Base-by-base conservation (phyloP, 2,797 vertebrate genomes). In the Siniperca scherzeri region DNA sequence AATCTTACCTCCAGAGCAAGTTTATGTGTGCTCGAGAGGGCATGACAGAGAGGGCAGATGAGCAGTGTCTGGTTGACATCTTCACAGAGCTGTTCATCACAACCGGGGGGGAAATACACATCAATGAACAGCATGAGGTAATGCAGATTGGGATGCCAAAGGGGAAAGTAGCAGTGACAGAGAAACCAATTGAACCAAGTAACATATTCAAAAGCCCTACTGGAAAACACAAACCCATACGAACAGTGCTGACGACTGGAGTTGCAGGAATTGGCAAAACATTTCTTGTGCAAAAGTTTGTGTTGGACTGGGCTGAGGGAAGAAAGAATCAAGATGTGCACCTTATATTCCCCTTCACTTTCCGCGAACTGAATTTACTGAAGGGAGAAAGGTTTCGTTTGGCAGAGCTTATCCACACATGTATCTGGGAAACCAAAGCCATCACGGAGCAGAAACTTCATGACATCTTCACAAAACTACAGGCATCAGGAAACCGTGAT, bases 251-350 rank as follows among this genome's bases (percentile, higher is more conserved):
- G 40, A 81, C 78, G 7, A 74, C 25, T 1, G 83, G 83, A n/a
- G 50, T 81, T 2, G 83, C 83, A 30, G 83, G 85, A 44, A 78
- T 84, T 16, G 85, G 85, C 1, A 87, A 87, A 81, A 84, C 85
- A 1, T 44, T 87, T 67, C 61, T 87, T 1, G 75, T 84, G 21
- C 71, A 52, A 16, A 84, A 78, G 36, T 84, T 87, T 40, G 62
- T 84, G n/a, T 30, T 84, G 78, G 85, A 84, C 75, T 87, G 81
- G 85, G 70, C 85, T 4, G 14, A 70, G 14, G 3, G n/a, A 19
- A 60, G 9, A 21, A 46, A 21, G 1, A 74, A 81, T 30, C 27
- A 55, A 12, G 71, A 81, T 36, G 71, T 70, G 38, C 55, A 81
- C 13, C 66, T 81, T 9, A 27, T 74, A 12, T 85, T 85, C 30